Evolutionary conservation across 2,888 invertebrate species (phyloP).

Genomic region (Cinara cedri): DNA sequence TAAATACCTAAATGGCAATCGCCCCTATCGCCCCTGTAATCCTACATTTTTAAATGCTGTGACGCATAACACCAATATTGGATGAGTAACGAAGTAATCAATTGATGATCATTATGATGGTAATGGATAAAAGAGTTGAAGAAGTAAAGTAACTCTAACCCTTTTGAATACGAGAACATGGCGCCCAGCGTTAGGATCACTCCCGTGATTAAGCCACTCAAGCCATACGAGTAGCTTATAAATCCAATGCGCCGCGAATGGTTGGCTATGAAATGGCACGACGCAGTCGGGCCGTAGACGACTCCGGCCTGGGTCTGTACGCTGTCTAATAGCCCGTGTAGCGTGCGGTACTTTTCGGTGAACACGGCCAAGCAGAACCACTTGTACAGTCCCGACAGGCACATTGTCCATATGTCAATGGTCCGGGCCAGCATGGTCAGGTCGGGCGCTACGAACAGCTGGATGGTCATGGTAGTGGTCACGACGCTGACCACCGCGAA

Average conservation of each 20-base stretch:
- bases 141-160: too few relatives aligned
- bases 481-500: background rate
- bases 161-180: background rate
- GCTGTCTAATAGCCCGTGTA: background rate
- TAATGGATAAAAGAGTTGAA: too few relatives aligned
- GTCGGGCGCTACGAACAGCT: background rate
- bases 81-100: too few relatives aligned
- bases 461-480: background rate
- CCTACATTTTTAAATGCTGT: too few relatives aligned
- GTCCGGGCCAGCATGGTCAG: conserved; percentile 1
- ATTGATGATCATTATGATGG: too few relatives aligned
- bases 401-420: conserved; percentile 20
- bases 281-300: background rate
- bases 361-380: background rate
- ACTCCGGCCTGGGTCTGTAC: background rate
- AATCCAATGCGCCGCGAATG: background rate
- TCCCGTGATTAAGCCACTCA: background rate
- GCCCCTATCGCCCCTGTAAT: too few relatives aligned
- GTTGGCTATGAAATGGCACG: background rate
- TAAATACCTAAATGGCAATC: too few relatives aligned
- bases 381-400: conserved; percentile 1
- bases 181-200: background rate
- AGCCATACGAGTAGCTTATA: background rate
- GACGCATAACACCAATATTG: too few relatives aligned
- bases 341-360: background rate